A percentile compares a stretch with the other conserved stretches of the same genome.
phyloP scores from a whole-genome alignment of 2,797 vertebrate species.

The Eurystomus glaucurus region DNA sequence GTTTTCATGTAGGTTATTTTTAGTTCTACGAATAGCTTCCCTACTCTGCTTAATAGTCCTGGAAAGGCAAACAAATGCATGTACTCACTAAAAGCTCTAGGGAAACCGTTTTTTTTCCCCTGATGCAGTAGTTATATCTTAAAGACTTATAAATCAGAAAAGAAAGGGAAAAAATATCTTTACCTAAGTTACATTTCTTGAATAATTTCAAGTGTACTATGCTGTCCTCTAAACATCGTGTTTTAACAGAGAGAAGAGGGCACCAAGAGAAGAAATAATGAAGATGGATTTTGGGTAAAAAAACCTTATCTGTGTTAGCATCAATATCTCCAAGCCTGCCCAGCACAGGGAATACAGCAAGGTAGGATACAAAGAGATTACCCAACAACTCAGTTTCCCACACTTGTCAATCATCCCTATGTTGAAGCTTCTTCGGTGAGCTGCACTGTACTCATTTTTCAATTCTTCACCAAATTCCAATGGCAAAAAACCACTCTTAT shows the following conservation, averaged over 20 bases:
- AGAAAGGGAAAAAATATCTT: neutral
- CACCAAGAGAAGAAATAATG: neutral
- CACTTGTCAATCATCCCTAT: neutral
- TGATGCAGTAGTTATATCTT: neutral
- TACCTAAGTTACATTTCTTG: neutral
- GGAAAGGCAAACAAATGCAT: conserved; percentile 62
- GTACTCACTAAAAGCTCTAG: conserved; percentile 9
- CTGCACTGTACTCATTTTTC: neutral
- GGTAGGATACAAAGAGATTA: neutral
- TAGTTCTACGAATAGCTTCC: conserved; percentile 52
- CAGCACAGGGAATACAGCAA: neutral
- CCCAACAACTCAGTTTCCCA: neutral
- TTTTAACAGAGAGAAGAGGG: neutral
- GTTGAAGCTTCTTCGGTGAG: neutral
- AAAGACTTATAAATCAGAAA: neutral
- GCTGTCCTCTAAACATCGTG: neutral
- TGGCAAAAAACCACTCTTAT: neutral
- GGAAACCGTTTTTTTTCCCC: neutral
- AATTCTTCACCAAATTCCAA: neutral
- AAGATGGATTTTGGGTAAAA: neutral
- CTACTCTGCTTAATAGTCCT: conserved; percentile 46
- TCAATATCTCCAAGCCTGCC: neutral
- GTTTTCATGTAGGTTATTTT: conserved; percentile 70
- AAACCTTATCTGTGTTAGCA: neutral
- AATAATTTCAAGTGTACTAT: neutral